Evolutionary conservation across 1,140 invertebrate genomes (phyloP).

Genomic region (Nilaparvata lugens): DNA sequence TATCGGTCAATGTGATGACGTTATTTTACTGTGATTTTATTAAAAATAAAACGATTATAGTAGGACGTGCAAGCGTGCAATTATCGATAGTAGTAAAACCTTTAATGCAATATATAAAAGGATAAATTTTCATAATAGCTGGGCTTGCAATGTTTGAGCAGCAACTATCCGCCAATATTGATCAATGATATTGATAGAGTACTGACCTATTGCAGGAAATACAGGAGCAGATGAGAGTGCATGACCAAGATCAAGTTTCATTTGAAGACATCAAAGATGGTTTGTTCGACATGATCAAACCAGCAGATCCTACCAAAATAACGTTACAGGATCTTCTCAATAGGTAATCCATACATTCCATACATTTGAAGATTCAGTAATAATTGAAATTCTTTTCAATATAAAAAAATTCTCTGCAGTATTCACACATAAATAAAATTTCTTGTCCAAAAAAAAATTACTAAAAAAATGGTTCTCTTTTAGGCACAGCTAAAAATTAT

Average conservation of each 20-base stretch:
- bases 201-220: conserved; percentile 54
- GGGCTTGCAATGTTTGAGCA: not conserved
- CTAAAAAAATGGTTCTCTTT: not conserved
- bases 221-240: conserved; percentile 76
- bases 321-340: conserved; percentile 74
- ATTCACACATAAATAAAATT: not conserved
- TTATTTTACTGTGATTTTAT: too few species aligned
- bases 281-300: conserved; percentile 96
- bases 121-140: too few species aligned
- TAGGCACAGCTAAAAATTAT: not conserved
- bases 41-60: too few species aligned
- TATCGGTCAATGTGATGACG: too few species aligned
- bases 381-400: not conserved
- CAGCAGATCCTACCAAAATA: conserved; percentile 72
- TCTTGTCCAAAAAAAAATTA: not conserved
- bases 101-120: too few species aligned
- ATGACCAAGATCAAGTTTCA: conserved; percentile 74
- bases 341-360: conserved; percentile 32
- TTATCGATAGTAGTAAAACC: conserved; percentile 10
- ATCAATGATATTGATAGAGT: not conserved
- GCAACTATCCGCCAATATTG: not conserved
- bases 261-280: conserved; percentile 96
- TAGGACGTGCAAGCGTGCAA: too few species aligned
- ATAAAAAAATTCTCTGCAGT: not conserved
- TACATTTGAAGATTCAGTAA: not conserved